phyloP scores from a whole-genome alignment of 2,888 invertebrate genomes.

The Hecatera dysodea region DNA sequence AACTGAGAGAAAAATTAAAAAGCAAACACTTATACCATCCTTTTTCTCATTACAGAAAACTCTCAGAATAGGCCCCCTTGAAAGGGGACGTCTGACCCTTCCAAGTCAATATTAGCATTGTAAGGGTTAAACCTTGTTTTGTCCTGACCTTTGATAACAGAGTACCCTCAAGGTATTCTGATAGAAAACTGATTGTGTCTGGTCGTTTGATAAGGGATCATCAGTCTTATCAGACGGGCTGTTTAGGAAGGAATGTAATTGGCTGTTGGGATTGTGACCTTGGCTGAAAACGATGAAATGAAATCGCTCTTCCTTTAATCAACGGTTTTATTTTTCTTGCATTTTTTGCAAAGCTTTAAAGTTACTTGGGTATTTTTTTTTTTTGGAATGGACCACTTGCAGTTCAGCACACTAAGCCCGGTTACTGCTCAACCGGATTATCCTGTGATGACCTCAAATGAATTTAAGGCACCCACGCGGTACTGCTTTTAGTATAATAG shows the following conservation, averaged over 20 bases:
- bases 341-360: no score
- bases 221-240: slow-evolving; percentile 19
- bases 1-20: slow-evolving; percentile 13
- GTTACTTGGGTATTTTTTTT: no score
- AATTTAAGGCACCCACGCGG: no score
- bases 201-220: slow-evolving; percentile 17
- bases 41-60: slow-evolving; percentile 32
- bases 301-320: no score
- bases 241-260: slow-evolving; percentile 36
- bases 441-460: no score
- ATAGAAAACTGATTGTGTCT: slow-evolving; percentile 36
- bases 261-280: slow-evolving; percentile 14
- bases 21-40: slow-evolving; percentile 16
- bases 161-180: slow-evolving; percentile 51
- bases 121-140: slow-evolving; percentile 59
- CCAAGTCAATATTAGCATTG: slow-evolving; percentile 71
- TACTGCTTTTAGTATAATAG: no score
- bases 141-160: slow-evolving; percentile 61
- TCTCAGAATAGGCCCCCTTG: slow-evolving; percentile 43
- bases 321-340: no score
- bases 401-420: no score
- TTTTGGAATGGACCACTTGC: no score
- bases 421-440: no score
- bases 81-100: slow-evolving; percentile 49
- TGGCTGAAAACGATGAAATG: no score